These are phyloP conservation scores for Dolichomitus sp. DNA, from an alignment of 2,888 invertebrate genomes.

Conservation along the genomic window DNA sequence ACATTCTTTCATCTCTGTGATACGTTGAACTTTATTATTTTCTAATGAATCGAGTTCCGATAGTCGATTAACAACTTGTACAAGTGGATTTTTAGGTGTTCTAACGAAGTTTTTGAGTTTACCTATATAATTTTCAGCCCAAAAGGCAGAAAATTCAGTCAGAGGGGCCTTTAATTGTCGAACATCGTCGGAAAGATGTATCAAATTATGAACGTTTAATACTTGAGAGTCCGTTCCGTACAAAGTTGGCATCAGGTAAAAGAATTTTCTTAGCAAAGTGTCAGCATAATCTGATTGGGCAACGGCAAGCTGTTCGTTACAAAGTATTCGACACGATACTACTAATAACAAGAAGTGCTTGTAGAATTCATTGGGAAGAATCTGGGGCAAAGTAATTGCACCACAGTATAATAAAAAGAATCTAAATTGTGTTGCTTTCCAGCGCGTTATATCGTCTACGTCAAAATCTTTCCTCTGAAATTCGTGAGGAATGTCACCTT, in stretches of 20 bases:
- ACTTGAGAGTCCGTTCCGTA: constrained; percentile 52
- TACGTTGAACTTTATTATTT: no score
- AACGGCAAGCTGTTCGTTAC: not conserved
- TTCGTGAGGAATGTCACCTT: constrained; percentile 56
- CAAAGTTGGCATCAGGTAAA: constrained; percentile 39
- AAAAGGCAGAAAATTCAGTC: constrained; percentile 32
- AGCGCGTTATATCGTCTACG: constrained; percentile 58
- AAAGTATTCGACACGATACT: not conserved
- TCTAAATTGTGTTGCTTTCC: constrained; percentile 72
- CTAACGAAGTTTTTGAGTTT: constrained; percentile 15
- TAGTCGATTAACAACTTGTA: constrained; percentile 25
- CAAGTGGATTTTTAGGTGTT: constrained; percentile 28
- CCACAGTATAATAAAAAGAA: constrained; percentile 63
- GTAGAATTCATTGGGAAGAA: constrained; percentile 4
- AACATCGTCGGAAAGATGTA: constrained; percentile 59
- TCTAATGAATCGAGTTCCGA: not conserved
- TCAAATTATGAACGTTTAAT: constrained; percentile 61
- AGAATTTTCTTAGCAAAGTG: not conserved
- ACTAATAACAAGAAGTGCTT: constrained; percentile 22
- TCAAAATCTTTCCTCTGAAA: constrained; percentile 70
- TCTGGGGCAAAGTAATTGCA: not conserved
- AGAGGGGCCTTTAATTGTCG: constrained; percentile 17
- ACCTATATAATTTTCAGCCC: constrained; percentile 25
- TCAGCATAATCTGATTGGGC: constrained; percentile 15
- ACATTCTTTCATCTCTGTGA: no score